Base-by-base conservation (phyloP, 2,888 invertebrate genomes). In the Hymenopus coronatus region DNA sequence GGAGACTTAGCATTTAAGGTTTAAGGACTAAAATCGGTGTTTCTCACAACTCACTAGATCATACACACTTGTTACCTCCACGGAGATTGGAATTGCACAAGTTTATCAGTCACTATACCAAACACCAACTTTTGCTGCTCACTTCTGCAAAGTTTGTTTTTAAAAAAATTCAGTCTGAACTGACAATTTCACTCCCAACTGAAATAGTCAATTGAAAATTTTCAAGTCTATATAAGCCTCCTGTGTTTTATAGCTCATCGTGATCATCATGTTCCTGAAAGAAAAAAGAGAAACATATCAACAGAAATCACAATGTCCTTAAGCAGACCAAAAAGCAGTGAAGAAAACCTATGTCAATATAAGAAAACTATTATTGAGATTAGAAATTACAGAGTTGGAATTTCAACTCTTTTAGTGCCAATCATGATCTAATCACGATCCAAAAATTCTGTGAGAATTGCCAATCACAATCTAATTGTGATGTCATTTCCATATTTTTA, bases 231-330 rank as follows among this genome's bases (percentile, higher is more conserved):
- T 6, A 25, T 20, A 70, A 70, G 54, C 54, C 4, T 70, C 54
- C 12, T 20, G 20, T 6, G 54, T 70, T 87, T 93, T 94, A 95
- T 93, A 95, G 93, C 92, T 95, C 95, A 92, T 95, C 95, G 92
- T 94, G 95, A 88, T 93, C 92, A 54, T 92, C 92, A 81, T 83
- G 90, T 89, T 89, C 91, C 91, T 89, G 88, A 54, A 85, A 33
- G 28, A 88, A 90, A 81, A 88, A 28, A 46, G 46, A 89, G 85
- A 87, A 85, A 33, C 8, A 33, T 33, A 33, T 33, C 6, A 40
- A 40, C 12, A 12, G 40, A 12, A 40, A 40, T 1, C 12, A 40
- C 40, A 40, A 40, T 40, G 40, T 6, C 8, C 33, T 33, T 33
- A 33, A 33, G n/a, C n/a, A n/a, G n/a, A n/a, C n/a, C n/a, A n/a